A percentile compares a stretch with the other conserved stretches of the same genome.
phyloP scores from a whole-genome alignment of 2,888 invertebrate genomes.

The Bembecia ichneumoniformis region DNA sequence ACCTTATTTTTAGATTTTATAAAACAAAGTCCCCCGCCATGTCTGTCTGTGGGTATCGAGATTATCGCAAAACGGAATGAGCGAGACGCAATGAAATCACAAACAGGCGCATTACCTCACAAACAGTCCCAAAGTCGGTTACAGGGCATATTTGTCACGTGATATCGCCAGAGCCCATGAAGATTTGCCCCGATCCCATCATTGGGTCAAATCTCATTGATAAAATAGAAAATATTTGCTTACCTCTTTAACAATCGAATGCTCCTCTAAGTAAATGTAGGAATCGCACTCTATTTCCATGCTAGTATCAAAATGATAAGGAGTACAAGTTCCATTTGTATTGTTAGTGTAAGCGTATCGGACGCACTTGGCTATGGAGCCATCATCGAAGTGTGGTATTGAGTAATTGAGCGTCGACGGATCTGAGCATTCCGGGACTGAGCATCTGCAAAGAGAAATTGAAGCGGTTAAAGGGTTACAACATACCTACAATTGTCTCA shows the following conservation, averaged over 20 bases:
- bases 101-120: no score
- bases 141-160: no score
- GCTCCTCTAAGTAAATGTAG: constrained; percentile 51
- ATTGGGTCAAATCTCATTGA: not conserved
- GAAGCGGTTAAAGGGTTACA: not conserved
- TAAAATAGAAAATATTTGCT: constrained; percentile 7
- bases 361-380: constrained; percentile 41
- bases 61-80: no score
- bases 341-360: constrained; percentile 45
- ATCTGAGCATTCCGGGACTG: constrained; percentile 53
- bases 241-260: constrained; percentile 64
- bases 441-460: constrained; percentile 36
- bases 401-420: constrained; percentile 40
- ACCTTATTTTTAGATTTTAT: no score
- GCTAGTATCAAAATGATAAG: constrained; percentile 46
- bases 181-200: no score
- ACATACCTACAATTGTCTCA: not conserved
- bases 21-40: no score
- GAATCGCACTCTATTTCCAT: constrained; percentile 46
- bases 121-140: no score
- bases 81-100: no score
- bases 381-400: constrained; percentile 43
- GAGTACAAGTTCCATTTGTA: constrained; percentile 31
- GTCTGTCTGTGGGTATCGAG: no score
- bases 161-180: no score